phyloP scores from a whole-genome alignment of 2,113 vertebrate genomes.

The Sprattus sprattus region DNA sequence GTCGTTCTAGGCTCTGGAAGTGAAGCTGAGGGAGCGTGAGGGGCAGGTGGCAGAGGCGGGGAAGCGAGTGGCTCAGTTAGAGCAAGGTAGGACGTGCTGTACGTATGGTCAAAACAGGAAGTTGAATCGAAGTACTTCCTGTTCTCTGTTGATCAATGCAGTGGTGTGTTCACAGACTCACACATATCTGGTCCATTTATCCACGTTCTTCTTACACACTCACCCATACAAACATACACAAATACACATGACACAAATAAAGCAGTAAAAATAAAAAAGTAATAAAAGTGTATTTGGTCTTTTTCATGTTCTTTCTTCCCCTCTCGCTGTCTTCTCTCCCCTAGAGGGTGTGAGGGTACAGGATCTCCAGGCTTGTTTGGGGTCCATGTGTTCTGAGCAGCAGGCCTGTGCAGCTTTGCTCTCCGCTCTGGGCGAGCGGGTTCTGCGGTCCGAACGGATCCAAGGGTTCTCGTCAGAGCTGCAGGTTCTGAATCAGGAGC shows the following conservation, averaged over 20 bases:
- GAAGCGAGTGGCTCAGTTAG: slow-evolving; percentile 77
- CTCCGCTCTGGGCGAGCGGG: slow-evolving; percentile 70
- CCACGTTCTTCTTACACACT: background rate
- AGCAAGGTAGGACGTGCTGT: slow-evolving; percentile 74
- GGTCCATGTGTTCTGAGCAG: slow-evolving; percentile 73
- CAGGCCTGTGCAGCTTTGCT: slow-evolving; percentile 68
- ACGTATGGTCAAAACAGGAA: background rate
- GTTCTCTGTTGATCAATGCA: background rate
- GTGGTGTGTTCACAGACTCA: background rate
- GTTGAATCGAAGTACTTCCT: background rate
- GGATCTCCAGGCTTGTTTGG: slow-evolving; percentile 58
- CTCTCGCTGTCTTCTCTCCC: background rate
- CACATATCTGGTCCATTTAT: background rate
- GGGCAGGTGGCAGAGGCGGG: slow-evolving; percentile 71
- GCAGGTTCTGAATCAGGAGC: slow-evolving; percentile 65
- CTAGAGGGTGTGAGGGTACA: slow-evolving; percentile 70
- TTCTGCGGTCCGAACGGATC: slow-evolving; percentile 75
- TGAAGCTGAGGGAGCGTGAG: slow-evolving; percentile 72
- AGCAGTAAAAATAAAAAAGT: background rate
- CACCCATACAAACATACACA: background rate
- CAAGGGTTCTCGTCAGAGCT: slow-evolving; percentile 74
- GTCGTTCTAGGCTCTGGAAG: slow-evolving; percentile 74
- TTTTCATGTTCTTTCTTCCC: background rate
- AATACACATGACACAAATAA: background rate
- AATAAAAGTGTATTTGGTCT: background rate